Percentiles rank a stretch among this genome's conserved stretches.
phyloP scores from a whole-genome alignment of 37 sponge, comb jelly and placozoan species.

The Theonella swinhoei region DNA sequence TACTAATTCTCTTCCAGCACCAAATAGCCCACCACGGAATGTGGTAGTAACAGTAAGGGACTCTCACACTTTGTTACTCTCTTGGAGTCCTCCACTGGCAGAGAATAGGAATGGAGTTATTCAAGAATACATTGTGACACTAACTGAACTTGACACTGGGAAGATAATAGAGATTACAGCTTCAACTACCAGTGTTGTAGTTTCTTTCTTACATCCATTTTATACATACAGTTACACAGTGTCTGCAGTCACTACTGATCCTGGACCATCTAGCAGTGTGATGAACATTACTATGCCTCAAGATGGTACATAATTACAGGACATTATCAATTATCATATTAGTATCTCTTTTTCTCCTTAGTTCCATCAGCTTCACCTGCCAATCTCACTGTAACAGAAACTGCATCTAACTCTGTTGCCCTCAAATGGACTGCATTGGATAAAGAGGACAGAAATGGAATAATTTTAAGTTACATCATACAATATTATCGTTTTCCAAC shows the following conservation, averaged over 20 bases:
- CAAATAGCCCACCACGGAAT: neutral
- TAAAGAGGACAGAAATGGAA: neutral
- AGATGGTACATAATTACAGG: neutral
- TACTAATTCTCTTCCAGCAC: no score
- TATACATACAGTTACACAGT: neutral
- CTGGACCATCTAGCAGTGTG: slow-evolving; percentile 1
- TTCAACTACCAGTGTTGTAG: neutral
- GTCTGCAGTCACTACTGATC: neutral
- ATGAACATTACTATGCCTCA: neutral
- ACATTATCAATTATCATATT: no score
- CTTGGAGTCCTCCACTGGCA: neutral
- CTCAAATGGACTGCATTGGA: neutral
- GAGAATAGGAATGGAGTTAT: neutral
- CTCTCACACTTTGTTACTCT: neutral
- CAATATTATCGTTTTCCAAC: neutral
- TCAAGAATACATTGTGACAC: neutral
- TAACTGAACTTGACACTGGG: neutral
- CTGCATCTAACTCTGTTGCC: neutral
- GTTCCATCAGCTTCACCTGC: neutral
- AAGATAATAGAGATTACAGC: neutral
- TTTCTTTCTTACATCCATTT: neutral
- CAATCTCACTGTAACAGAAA: neutral
- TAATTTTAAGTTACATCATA: no score
- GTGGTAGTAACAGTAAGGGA: neutral
- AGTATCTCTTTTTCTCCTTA: neutral